phyloP scores from a whole-genome alignment of 2,797 vertebrate genomes.

The Tachyglossus aculeatus region DNA sequence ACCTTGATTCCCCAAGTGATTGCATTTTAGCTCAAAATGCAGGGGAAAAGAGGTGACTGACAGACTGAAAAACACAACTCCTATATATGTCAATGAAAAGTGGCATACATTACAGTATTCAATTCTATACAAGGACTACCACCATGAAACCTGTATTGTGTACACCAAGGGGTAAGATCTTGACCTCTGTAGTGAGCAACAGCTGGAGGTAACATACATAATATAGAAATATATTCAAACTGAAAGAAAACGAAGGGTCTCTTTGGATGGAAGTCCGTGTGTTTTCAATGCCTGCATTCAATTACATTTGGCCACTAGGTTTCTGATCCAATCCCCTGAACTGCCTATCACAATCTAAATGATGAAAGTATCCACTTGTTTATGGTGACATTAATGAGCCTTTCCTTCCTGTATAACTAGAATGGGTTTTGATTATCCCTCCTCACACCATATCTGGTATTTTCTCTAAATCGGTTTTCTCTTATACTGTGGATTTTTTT shows the following conservation, averaged over 20 bases:
- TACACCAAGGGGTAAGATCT: constrained; percentile 30
- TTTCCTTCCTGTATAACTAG: accelerated
- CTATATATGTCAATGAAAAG: constrained; percentile 43
- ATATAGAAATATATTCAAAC: constrained; percentile 22
- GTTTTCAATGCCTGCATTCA: too few species aligned
- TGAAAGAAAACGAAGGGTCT: constrained; percentile 33
- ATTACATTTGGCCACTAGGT: not conserved
- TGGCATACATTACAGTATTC: constrained; percentile 47
- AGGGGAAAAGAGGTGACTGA: constrained; percentile 13
- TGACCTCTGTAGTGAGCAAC: constrained; percentile 20
- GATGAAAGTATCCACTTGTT: constrained; percentile 13
- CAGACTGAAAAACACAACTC: constrained; percentile 42
- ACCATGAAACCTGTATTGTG: constrained; percentile 14
- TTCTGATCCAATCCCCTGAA: constrained; percentile 20
- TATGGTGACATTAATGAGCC: constrained; percentile 52
- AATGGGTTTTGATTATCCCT: constrained; percentile 15
- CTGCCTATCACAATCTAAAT: not conserved
- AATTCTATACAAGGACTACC: too few species aligned
- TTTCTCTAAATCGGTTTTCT: constrained; percentile 2
- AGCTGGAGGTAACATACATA: not conserved
- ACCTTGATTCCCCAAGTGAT: constrained; percentile 2
- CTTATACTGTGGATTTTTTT: constrained; percentile 1
- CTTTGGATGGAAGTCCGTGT: too few species aligned
- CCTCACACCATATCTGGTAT: not conserved
- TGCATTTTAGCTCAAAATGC: constrained; percentile 13